Evolutionary conservation across 2,113 vertebrate species (phyloP), one percentile per base, ranked within the genome.

Genomic region (Ophiodon elongatus): DNA sequence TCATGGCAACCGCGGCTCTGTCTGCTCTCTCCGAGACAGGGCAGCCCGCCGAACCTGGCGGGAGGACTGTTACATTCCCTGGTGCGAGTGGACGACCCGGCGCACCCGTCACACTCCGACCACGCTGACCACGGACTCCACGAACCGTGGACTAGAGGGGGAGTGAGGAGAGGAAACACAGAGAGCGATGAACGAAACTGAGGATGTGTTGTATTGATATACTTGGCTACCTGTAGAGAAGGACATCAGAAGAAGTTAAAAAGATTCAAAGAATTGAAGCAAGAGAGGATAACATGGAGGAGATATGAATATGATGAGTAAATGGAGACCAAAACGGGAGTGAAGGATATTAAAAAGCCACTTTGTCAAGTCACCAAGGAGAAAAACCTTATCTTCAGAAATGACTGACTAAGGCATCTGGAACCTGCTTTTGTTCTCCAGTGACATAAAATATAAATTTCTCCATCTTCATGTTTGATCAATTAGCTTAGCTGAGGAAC

Each of bases 41-140:
- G 94, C 9, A 92, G 88, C 13, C 96, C 97, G 1, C 97, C 96
- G 0, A 96, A 97, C 4, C 95, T 88, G 15, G 95, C 80, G 0
- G 96, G 96, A 2, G 97, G 96, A 35, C 89, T 95, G 86, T 86
- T 94, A 41, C 97, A 98, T 0, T 71, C 66, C 60, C 97, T 85
- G 50, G 72, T 95, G 35, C 96, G 91, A 1, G 89, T 78, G 4
- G 96, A 95, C 21, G 91, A 93, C 0, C 97, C 97, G 0, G 79
- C 71, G 13, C 97, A 98, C 0, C 37, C 72, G 0, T 96, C 92
- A 23, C 97, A 98, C 21, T 90, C 85, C 0, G 96, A 96, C 97
- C 97, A 98, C 0, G 29, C 43, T 0, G 96, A 94, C 97, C 97
- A 97, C 0, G 91, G 80, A 39, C 96, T 91, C 97, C 97, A 98